These are phyloP conservation scores for Erynnis tages DNA, from an alignment of 2,888 invertebrate genomes.

Conservation along the genomic window DNA sequence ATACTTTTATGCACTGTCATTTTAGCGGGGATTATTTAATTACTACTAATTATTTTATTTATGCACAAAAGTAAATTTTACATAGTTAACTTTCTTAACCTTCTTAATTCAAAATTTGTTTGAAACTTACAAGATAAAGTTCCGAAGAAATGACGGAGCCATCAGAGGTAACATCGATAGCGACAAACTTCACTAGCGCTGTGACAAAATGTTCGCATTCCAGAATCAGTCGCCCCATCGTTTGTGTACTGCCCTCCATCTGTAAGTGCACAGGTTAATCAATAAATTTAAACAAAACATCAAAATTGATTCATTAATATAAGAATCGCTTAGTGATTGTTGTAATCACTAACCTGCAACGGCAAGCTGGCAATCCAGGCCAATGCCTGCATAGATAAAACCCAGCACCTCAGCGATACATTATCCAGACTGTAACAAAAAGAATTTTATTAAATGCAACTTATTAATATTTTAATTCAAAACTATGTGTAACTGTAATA, in stretches of 20 bases:
- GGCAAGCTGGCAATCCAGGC: constrained; percentile 86
- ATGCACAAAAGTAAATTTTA: too few species aligned
- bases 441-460: neutral
- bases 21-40: too few species aligned
- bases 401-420: constrained; percentile 86
- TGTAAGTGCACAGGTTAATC: constrained; percentile 32
- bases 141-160: constrained; percentile 64
- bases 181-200: constrained; percentile 84
- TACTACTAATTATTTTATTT: too few species aligned
- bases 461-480: too few species aligned
- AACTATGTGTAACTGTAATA: too few species aligned
- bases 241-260: constrained; percentile 73
- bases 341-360: constrained; percentile 52
- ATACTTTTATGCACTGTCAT: too few species aligned
- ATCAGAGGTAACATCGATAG: constrained; percentile 78
- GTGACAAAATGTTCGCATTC: constrained; percentile 85
- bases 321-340: too few species aligned
- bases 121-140: constrained; percentile 61
- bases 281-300: too few species aligned
- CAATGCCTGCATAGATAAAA: constrained; percentile 87
- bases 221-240: constrained; percentile 84
- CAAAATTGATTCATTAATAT: too few species aligned
- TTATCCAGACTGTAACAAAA: constrained; percentile 59
- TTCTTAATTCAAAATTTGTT: too few species aligned
- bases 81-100: too few species aligned